Base-by-base conservation (phyloP, 2,113 vertebrate genomes). In the Xenus cinereus region DNA sequence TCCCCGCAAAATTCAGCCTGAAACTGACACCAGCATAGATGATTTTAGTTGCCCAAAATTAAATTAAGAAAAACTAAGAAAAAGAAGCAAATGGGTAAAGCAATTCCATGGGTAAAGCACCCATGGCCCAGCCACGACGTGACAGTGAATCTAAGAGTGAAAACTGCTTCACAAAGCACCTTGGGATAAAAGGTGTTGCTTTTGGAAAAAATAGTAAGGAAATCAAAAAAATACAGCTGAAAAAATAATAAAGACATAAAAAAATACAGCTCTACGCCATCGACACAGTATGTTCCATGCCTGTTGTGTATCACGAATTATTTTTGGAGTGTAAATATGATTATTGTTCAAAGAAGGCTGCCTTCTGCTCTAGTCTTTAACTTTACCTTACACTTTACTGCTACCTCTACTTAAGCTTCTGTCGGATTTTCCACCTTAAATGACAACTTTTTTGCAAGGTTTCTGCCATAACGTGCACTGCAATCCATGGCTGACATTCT, bases 221-320 rank as follows among this genome's bases (percentile, higher is more conserved):
- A 12, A 66, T 53, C 39, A 37, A 30, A 24, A n/a, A 64, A 74
- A 32, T 57, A 39, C 27, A 28, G 51, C 51, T 28, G 14, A 66
- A 66, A 51, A 54, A 54, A 54, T 30, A 54, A 27, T 30, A 54
- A 54, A 54, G 53, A 30, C 28, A 30, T 53, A 30, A 30, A 28
- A 53, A 54, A 54, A n/a, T 15, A 59, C 45, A 43, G 26, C 35
- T 32, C 9, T 32, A 69, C 16, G 14, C 16, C 14, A 23, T 32
- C 0, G 0, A 33, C 6, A 24, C 12, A 33, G 9, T 13, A 18
- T 2, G 19, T 32, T 64, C 74, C n/a, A 18, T 10, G 64, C 16
- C n/a, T 33, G 41, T 5, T 18, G 14, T 7, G 6, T 8, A 16
- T 22, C 35, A 24, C 21, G 41, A 57, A 51, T 46, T 57, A 89